Base-by-base conservation (phyloP, 2,113 vertebrate species). In the Mugil cephalus region DNA sequence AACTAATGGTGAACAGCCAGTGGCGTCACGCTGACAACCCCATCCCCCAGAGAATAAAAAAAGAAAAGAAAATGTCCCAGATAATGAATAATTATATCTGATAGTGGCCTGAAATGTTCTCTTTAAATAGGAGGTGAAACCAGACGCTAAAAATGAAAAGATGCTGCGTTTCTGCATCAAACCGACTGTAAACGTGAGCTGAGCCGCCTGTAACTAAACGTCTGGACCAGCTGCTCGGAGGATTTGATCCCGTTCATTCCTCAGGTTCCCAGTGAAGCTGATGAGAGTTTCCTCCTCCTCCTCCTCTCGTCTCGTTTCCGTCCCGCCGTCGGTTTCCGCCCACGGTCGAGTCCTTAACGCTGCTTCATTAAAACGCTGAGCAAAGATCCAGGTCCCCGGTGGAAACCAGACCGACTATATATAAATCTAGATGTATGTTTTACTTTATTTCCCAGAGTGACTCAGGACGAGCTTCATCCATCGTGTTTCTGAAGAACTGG, bases 401-500 rank as follows among this genome's bases (percentile, higher is more conserved):
- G 54, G 17, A 58, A 59, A 52, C 10, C n/a, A n/a, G n/a, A n/a
- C n/a, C n/a, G n/a, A n/a, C n/a, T 39, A 43, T 43, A 3, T 12
- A 21, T 55, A 17, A 40, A 7, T 10, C n/a, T 30, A 4, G 56
- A 36, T 50, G 56, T 34, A 6, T 45, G 62, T 30, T 38, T 39
- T 55, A 24, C 7, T 50, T 79, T 68, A 50, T 50, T 62, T 73
- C 50, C 69, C 77, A 43, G 69, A 53, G 35, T 40, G 61, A 13
- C 60, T 72, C 40, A 17, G 69, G 53, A 42, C 5, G 7, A 43
- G 55, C 65, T 56, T 77, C 73, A 72, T 77, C 80, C 24, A 3
- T n/a, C n/a, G n/a, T n/a, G n/a, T n/a, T n/a, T n/a, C n/a, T n/a
- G n/a, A n/a, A n/a, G n/a, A n/a, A n/a, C n/a, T n/a, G n/a, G n/a